phyloP scores from a whole-genome alignment of 2,888 invertebrate genomes.

The Polyploca ridens region DNA sequence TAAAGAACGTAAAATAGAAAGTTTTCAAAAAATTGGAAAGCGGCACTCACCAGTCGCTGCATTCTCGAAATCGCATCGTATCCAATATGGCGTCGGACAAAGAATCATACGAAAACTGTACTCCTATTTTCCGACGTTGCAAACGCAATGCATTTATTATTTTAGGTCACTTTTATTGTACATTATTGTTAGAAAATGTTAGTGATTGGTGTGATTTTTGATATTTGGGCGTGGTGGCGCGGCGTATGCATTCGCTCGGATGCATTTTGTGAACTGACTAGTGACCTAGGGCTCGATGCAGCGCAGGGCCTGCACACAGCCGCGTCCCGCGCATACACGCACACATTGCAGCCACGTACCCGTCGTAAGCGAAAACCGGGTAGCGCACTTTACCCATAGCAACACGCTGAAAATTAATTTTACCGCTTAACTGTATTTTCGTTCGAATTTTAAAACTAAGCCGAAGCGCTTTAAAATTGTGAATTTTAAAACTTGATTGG shows the following conservation, averaged over 20 bases:
- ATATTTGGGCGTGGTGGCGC: slow-evolving; percentile 13
- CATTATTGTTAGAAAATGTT: not conserved
- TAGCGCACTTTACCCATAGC: slow-evolving; percentile 22
- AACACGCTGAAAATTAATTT: slow-evolving; percentile 18
- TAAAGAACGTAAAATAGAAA: slow-evolving; percentile 12
- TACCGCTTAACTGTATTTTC: slow-evolving; percentile 2
- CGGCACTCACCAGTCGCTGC: slow-evolving; percentile 51
- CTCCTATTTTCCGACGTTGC: slow-evolving; percentile 34
- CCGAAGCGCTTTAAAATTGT: not conserved
- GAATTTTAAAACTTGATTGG: not conserved
- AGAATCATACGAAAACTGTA: slow-evolving; percentile 37
- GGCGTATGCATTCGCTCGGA: slow-evolving; percentile 37
- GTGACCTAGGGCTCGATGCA: slow-evolving; percentile 37
- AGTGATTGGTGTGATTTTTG: slow-evolving; percentile 15
- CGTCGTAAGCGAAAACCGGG: slow-evolving; percentile 16
- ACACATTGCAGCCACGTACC: slow-evolving; percentile 22
- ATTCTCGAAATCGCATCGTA: slow-evolving; percentile 37
- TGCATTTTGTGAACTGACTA: slow-evolving; percentile 39
- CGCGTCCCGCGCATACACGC: slow-evolving; percentile 26
- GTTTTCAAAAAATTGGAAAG: slow-evolving; percentile 55
- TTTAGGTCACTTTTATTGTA: not conserved
- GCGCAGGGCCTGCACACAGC: slow-evolving; percentile 35
- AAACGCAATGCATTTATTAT: slow-evolving; percentile 23
- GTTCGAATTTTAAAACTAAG: not conserved
- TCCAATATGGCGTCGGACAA: slow-evolving; percentile 64